Evolutionary conservation across 1,140 invertebrate species (phyloP).

Genomic region (Saxidomus purpurata): DNA sequence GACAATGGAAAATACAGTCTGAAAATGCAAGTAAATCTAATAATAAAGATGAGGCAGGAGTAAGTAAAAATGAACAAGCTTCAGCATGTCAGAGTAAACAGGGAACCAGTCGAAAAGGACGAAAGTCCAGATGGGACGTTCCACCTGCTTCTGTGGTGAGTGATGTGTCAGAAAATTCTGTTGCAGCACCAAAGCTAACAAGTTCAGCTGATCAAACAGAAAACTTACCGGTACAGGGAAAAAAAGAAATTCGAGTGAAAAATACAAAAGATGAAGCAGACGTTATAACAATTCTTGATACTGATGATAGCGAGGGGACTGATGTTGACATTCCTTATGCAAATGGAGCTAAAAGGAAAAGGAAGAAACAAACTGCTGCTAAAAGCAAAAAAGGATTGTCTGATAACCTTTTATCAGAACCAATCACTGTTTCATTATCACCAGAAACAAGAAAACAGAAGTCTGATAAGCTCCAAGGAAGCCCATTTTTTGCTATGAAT

Average conservation of each 20-base stretch:
- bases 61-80: neutral
- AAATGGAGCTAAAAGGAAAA: conserved; percentile 1
- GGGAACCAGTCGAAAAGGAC: neutral
- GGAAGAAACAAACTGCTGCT: neutral
- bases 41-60: neutral
- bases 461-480: neutral
- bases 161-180: neutral
- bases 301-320: neutral
- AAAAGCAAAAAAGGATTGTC: neutral
- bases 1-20: neutral
- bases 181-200: neutral
- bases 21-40: no score
- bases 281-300: neutral
- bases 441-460: neutral
- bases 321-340: neutral
- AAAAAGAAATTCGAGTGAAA: neutral
- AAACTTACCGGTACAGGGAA: neutral
- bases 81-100: neutral
- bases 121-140: neutral
- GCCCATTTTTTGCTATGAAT: conserved; percentile 9
- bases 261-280: neutral
- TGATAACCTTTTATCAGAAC: neutral
- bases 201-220: neutral
- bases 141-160: neutral
- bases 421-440: neutral